A percentile compares a stretch with the other conserved stretches of the same genome.
These are phyloP conservation scores for Halyomorpha halys DNA, from an alignment of 1,140 invertebrate species.

Conservation along the genomic window DNA sequence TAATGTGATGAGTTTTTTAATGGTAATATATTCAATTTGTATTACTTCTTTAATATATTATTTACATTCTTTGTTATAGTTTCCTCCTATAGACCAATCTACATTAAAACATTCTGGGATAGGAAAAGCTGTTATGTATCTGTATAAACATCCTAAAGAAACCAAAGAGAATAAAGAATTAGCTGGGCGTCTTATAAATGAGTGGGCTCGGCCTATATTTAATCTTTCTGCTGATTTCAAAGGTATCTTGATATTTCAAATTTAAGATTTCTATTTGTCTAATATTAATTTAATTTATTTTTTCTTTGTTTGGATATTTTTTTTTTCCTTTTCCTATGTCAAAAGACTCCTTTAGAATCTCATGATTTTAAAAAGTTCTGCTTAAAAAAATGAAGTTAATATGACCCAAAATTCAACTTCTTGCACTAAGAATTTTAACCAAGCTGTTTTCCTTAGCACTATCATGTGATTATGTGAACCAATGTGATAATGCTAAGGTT, in stretches of 20 bases:
- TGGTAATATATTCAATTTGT: no score
- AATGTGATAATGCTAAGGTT: no score
- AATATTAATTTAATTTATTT: not conserved
- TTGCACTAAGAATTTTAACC: no score
- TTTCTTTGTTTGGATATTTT: not conserved
- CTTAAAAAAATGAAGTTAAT: no score
- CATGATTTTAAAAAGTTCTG: no score
- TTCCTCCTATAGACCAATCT: conserved; percentile 78
- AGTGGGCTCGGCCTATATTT: conserved; percentile 95
- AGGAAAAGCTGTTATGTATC: conserved; percentile 97
- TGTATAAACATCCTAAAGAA: conserved; percentile 98
- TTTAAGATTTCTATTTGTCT: not conserved
- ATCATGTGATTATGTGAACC: no score
- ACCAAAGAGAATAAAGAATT: conserved; percentile 84
- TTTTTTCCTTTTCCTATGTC: not conserved
- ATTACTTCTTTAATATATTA: not conserved
- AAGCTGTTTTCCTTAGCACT: no score
- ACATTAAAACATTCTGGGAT: conserved; percentile 89
- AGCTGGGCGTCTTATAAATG: conserved; percentile 86
- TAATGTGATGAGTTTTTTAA: no score
- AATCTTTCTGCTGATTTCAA: conserved; percentile 93
- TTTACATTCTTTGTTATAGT: conserved; percentile 47
- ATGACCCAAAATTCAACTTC: no score
- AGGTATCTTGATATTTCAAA: conserved; percentile 35
- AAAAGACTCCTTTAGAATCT: no score